Evolutionary conservation across 2,113 vertebrate genomes (phyloP).

Genomic region (Crotalus viridis): DNA sequence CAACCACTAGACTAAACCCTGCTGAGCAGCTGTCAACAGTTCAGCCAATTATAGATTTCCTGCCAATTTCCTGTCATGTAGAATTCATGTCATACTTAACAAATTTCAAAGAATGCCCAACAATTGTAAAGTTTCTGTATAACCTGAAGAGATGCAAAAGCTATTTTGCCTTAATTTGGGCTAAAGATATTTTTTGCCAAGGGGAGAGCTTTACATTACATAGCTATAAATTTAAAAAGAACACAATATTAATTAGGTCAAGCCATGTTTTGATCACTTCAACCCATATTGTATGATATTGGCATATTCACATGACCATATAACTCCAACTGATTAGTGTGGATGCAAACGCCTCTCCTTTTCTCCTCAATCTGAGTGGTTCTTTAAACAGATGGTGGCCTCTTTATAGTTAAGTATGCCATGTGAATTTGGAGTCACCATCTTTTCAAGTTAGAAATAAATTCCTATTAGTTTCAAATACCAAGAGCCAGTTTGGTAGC

Average conservation of each 20-base stretch:
- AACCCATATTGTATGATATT: neutral
- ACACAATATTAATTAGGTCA: neutral
- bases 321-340: neutral
- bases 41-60: constrained; percentile 3
- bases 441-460: neutral
- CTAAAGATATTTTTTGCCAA: neutral
- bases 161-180: neutral
- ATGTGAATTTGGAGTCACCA: neutral
- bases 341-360: neutral
- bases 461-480: neutral
- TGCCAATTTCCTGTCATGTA: neutral
- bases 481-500: neutral
- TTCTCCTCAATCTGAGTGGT: neutral
- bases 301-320: neutral
- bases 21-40: neutral
- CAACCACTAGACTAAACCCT: neutral
- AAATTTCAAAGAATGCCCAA: neutral
- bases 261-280: neutral
- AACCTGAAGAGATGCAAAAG: neutral
- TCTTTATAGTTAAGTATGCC: neutral
- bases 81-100: neutral
- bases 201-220: neutral
- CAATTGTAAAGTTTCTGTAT: neutral
- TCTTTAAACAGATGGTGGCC: neutral
- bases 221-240: neutral